phyloP scores from a whole-genome alignment of 1,140 invertebrate species.

The Aradophagus sp. region DNA sequence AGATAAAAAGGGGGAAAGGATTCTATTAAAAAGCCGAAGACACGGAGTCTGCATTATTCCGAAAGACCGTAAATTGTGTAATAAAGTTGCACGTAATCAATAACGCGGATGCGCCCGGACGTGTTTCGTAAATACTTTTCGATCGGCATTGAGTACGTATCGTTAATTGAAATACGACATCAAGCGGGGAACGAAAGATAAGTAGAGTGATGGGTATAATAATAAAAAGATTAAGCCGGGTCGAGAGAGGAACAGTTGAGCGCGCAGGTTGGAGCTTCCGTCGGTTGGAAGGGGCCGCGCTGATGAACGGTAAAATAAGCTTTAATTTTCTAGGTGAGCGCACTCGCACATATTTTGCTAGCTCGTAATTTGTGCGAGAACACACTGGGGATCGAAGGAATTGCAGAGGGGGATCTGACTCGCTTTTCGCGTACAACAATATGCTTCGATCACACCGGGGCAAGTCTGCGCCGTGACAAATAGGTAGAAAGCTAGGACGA shows the following conservation, averaged over 20 bases:
- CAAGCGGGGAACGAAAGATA: constrained; percentile 7
- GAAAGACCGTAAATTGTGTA: background rate
- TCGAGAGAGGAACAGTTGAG: constrained; percentile 45
- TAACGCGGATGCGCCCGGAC: constrained; percentile 3
- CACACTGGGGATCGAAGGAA: constrained; percentile 56
- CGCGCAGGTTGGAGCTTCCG: constrained; percentile 57
- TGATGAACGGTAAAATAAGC: constrained; percentile 63
- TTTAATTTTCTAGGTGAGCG: constrained; percentile 70
- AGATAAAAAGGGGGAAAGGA: too few relatives aligned
- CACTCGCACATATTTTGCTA: constrained; percentile 53
- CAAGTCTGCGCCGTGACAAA: constrained; percentile 39
- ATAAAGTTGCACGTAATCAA: background rate
- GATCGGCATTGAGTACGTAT: constrained; percentile 11
- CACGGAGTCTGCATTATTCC: too few relatives aligned
- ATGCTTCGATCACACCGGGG: constrained; percentile 46
- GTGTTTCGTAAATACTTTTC: constrained; percentile 1
- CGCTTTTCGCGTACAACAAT: constrained; percentile 64
- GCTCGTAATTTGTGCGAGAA: constrained; percentile 58
- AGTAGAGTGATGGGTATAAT: constrained; percentile 37
- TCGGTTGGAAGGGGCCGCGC: constrained; percentile 30
- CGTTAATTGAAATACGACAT: constrained; percentile 20
- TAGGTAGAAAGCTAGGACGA: constrained; percentile 37
- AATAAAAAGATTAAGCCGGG: constrained; percentile 26
- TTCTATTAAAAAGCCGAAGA: too few relatives aligned
- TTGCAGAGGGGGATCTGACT: too few relatives aligned